Conservation (phyloP, 1,140 invertebrate genomes). For the Drosophila busckii region DNA sequence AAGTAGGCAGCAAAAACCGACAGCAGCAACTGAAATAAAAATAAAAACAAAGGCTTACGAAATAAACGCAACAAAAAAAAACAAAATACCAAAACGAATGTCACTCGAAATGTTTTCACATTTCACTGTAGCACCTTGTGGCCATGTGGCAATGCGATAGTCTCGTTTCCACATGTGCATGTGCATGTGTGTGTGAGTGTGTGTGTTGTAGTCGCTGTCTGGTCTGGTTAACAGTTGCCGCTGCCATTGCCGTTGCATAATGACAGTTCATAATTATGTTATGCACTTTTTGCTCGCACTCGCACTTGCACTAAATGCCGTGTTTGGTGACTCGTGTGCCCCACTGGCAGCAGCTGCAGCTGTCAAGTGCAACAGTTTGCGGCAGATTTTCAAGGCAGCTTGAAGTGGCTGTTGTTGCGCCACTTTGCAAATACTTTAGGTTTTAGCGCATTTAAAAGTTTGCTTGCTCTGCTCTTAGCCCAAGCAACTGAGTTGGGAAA, state of each 20-base stretch:
- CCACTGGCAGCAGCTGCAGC: slow-evolving; percentile 8
- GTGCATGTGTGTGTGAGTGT: slow-evolving; percentile 1
- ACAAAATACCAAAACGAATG: slow-evolving; percentile 39
- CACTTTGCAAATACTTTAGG: slow-evolving; percentile 18
- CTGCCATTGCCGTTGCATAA: slow-evolving; percentile 15
- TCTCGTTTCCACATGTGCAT: slow-evolving; percentile 27
- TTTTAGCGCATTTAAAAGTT: slow-evolving; percentile 38
- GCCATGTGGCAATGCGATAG: slow-evolving; percentile 36
- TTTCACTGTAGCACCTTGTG: slow-evolving; percentile 65
- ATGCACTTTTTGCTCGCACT: slow-evolving; percentile 62
- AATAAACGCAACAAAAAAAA: slow-evolving; percentile 44
- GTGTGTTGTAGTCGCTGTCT: no score
- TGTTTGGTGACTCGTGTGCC: slow-evolving; percentile 19
- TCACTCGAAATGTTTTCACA: slow-evolving; percentile 63
- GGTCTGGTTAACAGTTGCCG: no score
- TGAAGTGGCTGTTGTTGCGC: slow-evolving; percentile 14
- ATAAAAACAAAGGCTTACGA: slow-evolving; percentile 35
- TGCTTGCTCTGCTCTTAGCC: not conserved
- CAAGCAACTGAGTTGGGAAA: no score
- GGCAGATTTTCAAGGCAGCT: slow-evolving; percentile 54
- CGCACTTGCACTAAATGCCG: slow-evolving; percentile 63
- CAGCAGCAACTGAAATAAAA: not conserved
- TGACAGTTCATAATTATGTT: slow-evolving; percentile 58
- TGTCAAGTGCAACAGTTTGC: slow-evolving; percentile 50
- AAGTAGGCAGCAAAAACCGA: slow-evolving; percentile 37